phyloP scores from a whole-genome alignment of 2,797 vertebrate species.

The Monodelphis domestica region DNA sequence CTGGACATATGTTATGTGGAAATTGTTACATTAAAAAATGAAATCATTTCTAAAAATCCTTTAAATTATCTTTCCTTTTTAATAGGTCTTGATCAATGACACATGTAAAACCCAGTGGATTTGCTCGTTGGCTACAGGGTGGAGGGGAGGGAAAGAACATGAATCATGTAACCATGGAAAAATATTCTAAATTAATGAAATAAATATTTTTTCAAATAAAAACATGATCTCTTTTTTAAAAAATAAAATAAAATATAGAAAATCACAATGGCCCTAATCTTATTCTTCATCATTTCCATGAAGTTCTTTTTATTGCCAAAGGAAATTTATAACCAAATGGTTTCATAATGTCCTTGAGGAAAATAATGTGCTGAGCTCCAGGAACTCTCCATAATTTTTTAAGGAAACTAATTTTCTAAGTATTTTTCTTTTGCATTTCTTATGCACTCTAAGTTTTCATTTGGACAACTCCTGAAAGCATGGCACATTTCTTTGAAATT shows the following conservation, averaged over 20 bases:
- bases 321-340: background rate
- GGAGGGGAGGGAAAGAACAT: no score
- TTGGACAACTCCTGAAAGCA: slow-evolving; percentile 51
- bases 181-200: no score
- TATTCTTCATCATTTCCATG: background rate
- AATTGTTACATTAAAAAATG: slow-evolving; percentile 24
- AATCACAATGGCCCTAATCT: background rate
- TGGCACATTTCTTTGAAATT: background rate
- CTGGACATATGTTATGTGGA: background rate
- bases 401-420: slow-evolving; percentile 44
- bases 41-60: slow-evolving; percentile 7
- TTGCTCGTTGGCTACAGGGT: no score
- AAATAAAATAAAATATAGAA: background rate
- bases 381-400: slow-evolving; percentile 27
- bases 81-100: no score
- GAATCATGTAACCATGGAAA: no score
- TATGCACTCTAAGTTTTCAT: slow-evolving; percentile 18
- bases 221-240: no score
- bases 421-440: slow-evolving; percentile 52
- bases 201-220: no score
- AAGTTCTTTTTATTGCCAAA: slow-evolving; percentile 36
- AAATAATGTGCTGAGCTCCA: slow-evolving; percentile 58
- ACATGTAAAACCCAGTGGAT: no score
- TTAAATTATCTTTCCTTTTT: background rate
- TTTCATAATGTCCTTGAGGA: slow-evolving; percentile 3